Evolutionary conservation across 2,797 vertebrate genomes (phyloP).

Genomic region (Chaetophractus vellerosus): DNA sequence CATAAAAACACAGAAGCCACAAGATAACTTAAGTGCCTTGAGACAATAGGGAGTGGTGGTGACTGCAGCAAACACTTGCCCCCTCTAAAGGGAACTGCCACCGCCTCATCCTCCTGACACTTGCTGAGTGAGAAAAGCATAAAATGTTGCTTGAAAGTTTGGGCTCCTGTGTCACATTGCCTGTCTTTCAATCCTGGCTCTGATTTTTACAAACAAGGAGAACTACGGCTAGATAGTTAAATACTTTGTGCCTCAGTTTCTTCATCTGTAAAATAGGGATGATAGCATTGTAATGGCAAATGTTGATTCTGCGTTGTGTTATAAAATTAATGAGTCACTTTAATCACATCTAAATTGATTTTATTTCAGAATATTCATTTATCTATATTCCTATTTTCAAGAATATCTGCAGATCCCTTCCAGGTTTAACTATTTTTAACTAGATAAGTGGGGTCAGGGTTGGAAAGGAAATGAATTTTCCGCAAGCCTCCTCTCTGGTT

Average conservation of each 20-base stretch:
- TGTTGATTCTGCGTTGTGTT: neutral
- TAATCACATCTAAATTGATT: neutral
- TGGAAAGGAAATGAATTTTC: neutral
- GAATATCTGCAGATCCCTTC: neutral
- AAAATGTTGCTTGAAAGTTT: accelerated
- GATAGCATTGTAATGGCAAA: neutral
- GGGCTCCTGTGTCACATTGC: neutral
- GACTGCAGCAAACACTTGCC: neutral
- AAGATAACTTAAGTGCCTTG: neutral
- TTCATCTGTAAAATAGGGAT: neutral
- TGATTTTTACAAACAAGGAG: neutral
- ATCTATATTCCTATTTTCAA: neutral
- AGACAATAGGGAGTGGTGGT: neutral
- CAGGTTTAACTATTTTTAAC: slow-evolving; percentile 12
- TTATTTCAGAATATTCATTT: neutral
- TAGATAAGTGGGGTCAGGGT: neutral
- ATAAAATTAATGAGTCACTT: neutral
- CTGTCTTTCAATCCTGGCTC: neutral
- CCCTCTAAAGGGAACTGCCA: accelerated
- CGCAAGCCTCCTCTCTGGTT: neutral
- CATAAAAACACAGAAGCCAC: neutral
- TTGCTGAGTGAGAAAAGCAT: accelerated
- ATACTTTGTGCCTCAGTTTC: neutral
- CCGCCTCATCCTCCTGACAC: accelerated
- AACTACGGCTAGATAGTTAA: neutral